Percentiles rank a stretch among this genome's conserved stretches.
phyloP scores from a whole-genome alignment of 1,140 invertebrate species.

The Aethina tumida region DNA sequence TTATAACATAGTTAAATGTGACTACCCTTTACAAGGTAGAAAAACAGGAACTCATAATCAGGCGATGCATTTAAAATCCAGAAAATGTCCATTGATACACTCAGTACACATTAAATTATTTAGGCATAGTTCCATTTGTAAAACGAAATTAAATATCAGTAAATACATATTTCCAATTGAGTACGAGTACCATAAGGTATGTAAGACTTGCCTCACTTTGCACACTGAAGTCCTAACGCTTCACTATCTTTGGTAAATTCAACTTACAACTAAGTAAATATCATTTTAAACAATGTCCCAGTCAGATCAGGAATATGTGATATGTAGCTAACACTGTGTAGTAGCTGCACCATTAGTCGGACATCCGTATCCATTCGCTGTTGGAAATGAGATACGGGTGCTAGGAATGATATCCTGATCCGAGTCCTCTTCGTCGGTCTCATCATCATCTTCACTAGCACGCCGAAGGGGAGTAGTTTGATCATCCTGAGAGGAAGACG shows the following conservation, averaged over 20 bases:
- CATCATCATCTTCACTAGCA: conserved; percentile 16
- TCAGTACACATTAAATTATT: conserved; percentile 5
- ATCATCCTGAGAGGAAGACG: conserved; percentile 24
- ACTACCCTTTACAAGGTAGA: conserved; percentile 20
- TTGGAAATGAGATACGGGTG: conserved; percentile 17
- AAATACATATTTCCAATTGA: background rate
- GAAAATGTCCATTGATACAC: conserved; percentile 8
- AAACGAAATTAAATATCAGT: conserved; percentile 6
- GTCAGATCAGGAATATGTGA: conserved; percentile 11
- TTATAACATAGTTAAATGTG: conserved; percentile 19
- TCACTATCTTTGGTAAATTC: conserved; percentile 30
- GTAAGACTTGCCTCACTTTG: background rate
- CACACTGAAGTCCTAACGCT: background rate
- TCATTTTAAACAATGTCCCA: conserved; percentile 9
- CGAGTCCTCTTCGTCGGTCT: conserved; percentile 13
- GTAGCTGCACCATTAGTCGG: conserved; percentile 31
- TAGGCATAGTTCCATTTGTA: conserved; percentile 9
- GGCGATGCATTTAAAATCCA: conserved; percentile 9
- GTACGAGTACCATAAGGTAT: background rate
- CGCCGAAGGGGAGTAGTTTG: conserved; percentile 23
- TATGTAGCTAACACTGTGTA: conserved; percentile 26
- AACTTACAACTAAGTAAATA: conserved; percentile 20
- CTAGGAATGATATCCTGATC: conserved; percentile 11
- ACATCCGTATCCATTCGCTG: conserved; percentile 32
- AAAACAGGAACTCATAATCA: conserved; percentile 28